phyloP scores from a whole-genome alignment of 2,113 vertebrate species.

The Bos taurus region ARS-UCD2.0 NC_037337.1:52003001-52003500 shows the following conservation, averaged over 20 bases:
- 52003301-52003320: neutral
- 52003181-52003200: neutral
- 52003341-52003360: neutral
- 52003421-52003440: neutral
- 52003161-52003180: neutral
- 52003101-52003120: neutral
- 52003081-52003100: neutral
- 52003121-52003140: neutral
- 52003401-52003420: neutral
- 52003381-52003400: neutral
- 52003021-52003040: neutral
- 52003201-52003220: neutral
- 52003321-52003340: neutral
- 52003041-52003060: neutral
- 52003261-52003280: neutral
- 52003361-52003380: neutral
- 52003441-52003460: constrained; percentile 28
- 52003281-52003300: neutral
- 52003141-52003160: neutral
- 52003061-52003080: neutral
- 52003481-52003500: constrained; percentile 34
- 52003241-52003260: neutral
- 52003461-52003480: neutral
- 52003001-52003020: neutral
- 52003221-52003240: neutral